Conservation (phyloP, 2,888 invertebrate species). For the Eurytoma adleriae region DNA sequence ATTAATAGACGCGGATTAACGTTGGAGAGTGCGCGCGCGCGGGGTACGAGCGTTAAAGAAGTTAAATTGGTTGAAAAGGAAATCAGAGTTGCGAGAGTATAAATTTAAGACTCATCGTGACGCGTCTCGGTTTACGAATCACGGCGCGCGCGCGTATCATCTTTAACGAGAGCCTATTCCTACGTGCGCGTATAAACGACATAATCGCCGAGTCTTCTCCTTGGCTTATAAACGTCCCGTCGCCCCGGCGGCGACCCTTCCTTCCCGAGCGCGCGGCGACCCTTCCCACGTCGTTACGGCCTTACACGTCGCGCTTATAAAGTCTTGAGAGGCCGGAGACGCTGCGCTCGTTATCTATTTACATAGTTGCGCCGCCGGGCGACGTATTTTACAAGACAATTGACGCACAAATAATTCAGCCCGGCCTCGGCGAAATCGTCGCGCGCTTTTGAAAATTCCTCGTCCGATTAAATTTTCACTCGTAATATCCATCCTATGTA, state of each 20-base stretch:
- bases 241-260: constrained; percentile 28
- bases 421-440: too few species aligned
- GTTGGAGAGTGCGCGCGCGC: too few species aligned
- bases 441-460: too few species aligned
- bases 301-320: not conserved
- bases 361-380: constrained; percentile 6
- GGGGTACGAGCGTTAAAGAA: too few species aligned
- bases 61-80: too few species aligned
- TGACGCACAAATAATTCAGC: constrained; percentile 10
- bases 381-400: constrained; percentile 1
- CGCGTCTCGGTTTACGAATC: constrained; percentile 37
- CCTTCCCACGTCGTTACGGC: constrained; percentile 14
- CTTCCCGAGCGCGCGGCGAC: not conserved
- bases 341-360: constrained; percentile 43
- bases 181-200: constrained; percentile 13
- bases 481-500: too few species aligned
- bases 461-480: too few species aligned
- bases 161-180: constrained; percentile 35
- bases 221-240: constrained; percentile 40
- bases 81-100: too few species aligned
- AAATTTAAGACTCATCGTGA: not conserved
- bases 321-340: not conserved
- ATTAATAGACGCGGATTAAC: too few species aligned
- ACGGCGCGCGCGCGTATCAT: constrained; percentile 16
- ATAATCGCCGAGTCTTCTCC: constrained; percentile 45